These are phyloP conservation scores for Danio rerio DNA, from an alignment of 2,113 vertebrate species.

Conservation along the genomic window DNA sequence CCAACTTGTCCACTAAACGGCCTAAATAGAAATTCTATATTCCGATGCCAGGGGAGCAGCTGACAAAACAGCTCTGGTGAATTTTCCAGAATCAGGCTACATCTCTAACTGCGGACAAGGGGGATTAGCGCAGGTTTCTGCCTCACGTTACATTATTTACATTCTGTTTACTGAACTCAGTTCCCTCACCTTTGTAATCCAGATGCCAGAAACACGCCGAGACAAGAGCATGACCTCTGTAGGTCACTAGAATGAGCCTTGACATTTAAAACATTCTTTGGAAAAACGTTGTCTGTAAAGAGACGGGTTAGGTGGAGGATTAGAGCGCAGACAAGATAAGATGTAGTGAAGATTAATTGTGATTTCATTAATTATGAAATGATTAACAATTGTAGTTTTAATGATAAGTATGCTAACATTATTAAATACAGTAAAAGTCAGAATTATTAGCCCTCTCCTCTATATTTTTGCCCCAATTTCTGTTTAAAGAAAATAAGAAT, in stretches of 20 bases:
- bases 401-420: too few species aligned
- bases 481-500: too few species aligned
- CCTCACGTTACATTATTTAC: slow-evolving; percentile 41
- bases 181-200: background rate
- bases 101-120: slow-evolving; percentile 48
- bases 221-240: slow-evolving; percentile 1
- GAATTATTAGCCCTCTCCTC: too few species aligned
- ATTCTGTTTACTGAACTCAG: background rate
- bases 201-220: slow-evolving; percentile 11
- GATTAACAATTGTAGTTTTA: too few species aligned
- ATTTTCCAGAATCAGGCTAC: slow-evolving; percentile 6
- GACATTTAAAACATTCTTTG: too few species aligned
- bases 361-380: too few species aligned
- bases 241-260: background rate
- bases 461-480: too few species aligned
- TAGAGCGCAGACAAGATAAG: too few species aligned
- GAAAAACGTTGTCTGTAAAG: too few species aligned
- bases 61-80: slow-evolving; percentile 47
- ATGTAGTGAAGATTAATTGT: too few species aligned
- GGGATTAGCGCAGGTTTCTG: slow-evolving; percentile 27
- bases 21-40: slow-evolving; percentile 44
- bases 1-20: slow-evolving; percentile 45
- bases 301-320: too few species aligned
- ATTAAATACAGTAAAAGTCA: too few species aligned
- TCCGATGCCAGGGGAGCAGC: slow-evolving; percentile 34